Base-by-base conservation (phyloP, 2,797 vertebrate genomes). In the Catharus ustulatus region DNA sequence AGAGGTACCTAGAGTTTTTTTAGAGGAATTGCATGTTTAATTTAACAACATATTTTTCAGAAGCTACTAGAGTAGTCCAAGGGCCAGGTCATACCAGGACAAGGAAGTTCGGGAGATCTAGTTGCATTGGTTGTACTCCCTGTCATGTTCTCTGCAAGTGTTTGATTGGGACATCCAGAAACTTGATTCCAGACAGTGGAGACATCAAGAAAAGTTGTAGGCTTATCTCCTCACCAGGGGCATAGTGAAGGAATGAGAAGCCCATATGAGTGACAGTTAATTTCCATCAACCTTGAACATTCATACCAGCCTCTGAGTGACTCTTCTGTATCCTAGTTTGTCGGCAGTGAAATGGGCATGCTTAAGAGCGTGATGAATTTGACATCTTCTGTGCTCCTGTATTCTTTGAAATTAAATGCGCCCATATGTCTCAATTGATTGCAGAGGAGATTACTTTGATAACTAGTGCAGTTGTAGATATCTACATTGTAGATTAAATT, bases 341-440 rank as follows among this genome's bases (percentile, higher is more conserved):
- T 30, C 6, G 4, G 15, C 30, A 86, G 43, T 80, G 57, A 89
- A 91, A 83, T 63, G 40, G 29, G 15, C 13, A 15, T 42, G 62
- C 45, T 26, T 40, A 42, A 46, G 38, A 49, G 22, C 23, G 17
- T 57, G 58, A 59, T 51, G 71, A 9, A 46, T 68, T 68, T 62
- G 55, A 51, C 16, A 11, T 58, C 5, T 74, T 87, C 43, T 61
- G 23, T 71, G 24, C 66, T 87, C 48, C 57, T 63, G 0, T 36
- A 15, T 51, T 51, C 23, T 61, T 36, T 36, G 49, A 71, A 64
- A 74, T 32, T 4, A 78, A 75, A 42, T 40, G 15, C 43, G 29
- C 22, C 10, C 0, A 0, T 61, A 29, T 55, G 8, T 66, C 48
- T 67, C n/a, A 23, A 11, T 1, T 87, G 66, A 46, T 88, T 58